A percentile compares a stretch with the other conserved stretches of the same genome.
Evolutionary conservation across 35 echinoderm and acorn worm species (phyloP).

Genomic region (Ophiothrix spiculata): DNA sequence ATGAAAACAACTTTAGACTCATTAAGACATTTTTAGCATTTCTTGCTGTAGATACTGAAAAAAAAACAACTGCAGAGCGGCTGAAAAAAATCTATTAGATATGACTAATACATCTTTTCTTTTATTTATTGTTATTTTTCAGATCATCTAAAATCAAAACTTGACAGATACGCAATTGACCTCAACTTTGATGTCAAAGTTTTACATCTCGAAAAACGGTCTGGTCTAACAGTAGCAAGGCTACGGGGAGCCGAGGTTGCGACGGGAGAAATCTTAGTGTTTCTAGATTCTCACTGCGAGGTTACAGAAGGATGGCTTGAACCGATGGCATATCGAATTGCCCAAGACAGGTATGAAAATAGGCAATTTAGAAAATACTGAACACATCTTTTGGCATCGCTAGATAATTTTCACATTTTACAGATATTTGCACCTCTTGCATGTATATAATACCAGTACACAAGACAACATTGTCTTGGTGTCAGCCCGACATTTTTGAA

Average conservation of each 20-base stretch:
- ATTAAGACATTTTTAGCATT: too few relatives aligned
- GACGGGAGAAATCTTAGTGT: conserved; percentile 74
- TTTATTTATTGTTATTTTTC: background rate
- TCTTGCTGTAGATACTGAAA: background rate
- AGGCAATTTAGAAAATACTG: background rate
- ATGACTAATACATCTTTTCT: background rate
- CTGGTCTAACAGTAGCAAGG: conserved; percentile 65
- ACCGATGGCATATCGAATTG: conserved; percentile 73
- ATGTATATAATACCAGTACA: background rate
- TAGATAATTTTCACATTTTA: background rate
- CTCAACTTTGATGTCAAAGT: conserved; percentile 45
- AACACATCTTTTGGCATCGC: background rate
- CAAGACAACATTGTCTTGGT: background rate
- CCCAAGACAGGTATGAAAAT: conserved; percentile 62
- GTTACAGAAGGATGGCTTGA: conserved; percentile 88
- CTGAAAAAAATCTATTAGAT: background rate
- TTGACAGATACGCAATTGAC: conserved; percentile 44
- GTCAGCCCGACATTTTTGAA: too few relatives aligned
- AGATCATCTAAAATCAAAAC: conserved; percentile 42
- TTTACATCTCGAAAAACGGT: conserved; percentile 33
- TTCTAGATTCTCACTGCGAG: conserved; percentile 95
- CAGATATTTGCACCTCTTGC: background rate
- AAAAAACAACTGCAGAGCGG: background rate
- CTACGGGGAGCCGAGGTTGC: conserved; percentile 59
- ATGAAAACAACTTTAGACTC: too few relatives aligned